These are phyloP conservation scores for Plectropomus leopardus DNA, from an alignment of 2,113 vertebrate genomes.

Conservation along the genomic window DNA sequence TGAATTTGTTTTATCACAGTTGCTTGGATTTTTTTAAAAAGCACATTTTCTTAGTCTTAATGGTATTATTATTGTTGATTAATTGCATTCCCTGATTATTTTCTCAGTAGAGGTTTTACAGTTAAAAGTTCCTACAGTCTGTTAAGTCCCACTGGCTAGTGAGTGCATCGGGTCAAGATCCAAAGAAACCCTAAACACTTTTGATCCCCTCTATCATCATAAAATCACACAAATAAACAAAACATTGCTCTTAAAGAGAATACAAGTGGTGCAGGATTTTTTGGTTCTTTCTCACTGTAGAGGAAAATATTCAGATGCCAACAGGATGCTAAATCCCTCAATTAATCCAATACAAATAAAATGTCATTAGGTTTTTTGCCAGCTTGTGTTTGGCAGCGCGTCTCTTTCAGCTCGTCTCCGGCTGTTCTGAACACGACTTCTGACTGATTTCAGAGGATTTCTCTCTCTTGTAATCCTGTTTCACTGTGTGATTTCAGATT, in stretches of 20 bases:
- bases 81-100: too few species aligned
- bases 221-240: not conserved
- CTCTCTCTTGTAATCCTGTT: not conserved
- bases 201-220: not conserved
- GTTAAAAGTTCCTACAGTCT: not conserved
- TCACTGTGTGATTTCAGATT: not conserved
- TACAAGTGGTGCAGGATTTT: not conserved
- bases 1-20: not conserved
- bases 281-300: conserved; percentile 3
- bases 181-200: not conserved
- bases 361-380: conserved; percentile 1
- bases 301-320: conserved; percentile 9
- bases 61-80: too few species aligned
- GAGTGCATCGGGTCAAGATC: not conserved
- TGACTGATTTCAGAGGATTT: not conserved
- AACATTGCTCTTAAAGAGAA: not conserved
- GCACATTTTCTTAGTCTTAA: too few species aligned
- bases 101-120: not conserved
- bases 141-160: too few species aligned
- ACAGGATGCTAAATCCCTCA: conserved; percentile 15
- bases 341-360: conserved; percentile 10
- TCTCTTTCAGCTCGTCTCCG: not conserved
- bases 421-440: conserved; percentile 5
- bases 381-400: conserved; percentile 9
- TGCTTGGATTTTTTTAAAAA: too few species aligned